Base-by-base conservation (phyloP, 2,888 invertebrate species). In the Pollenia angustigena region DNA sequence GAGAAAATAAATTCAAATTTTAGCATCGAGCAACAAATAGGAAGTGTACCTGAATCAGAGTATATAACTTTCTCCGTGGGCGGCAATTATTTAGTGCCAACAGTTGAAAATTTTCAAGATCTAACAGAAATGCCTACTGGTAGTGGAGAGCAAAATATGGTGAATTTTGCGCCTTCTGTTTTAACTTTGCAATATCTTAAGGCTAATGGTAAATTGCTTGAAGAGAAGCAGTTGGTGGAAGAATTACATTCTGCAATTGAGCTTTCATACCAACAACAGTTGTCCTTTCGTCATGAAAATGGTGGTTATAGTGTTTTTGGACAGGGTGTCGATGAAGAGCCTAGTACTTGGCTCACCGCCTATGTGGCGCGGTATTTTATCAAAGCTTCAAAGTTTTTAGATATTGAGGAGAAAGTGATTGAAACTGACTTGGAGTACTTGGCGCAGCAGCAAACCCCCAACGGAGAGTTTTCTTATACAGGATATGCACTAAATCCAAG, bases 121-220 rank as follows among this genome's bases (percentile, higher is more conserved):
- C 93, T 98, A 52, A 95, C 98, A 16, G 93, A 95, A 80, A 94
- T 97, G 92, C 97, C 98, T 0, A 97, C 96, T 56, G 98, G 97
- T 0, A 99, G 98, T 93, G 98, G 99, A 0, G 97, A 98, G 92
- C 98, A 98, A 92, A 99, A 98, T 85, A 96, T 99, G 95, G 94
- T 98, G 6, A 97, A 97, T 85, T 96, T 99, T 91, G 97, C 99
- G 54, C 97, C 98, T 0, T 98, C 97, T 89, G 96, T 98, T 88
- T 96, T 98, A 66, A 95, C 98, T 66, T 94, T 97, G 8, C 96
- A 98, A 90, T 98, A 99, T 92, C 94, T 99, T 81, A 95, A 96
- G 85, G 96, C 60, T 0, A 71, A 56, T 40, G 64, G 58, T 8
- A 81, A 76, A 11, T 23, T 76, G 8, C 11, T 3, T 7, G 71